Base-by-base conservation (phyloP, 1,140 invertebrate genomes). In the Danaus melanippus region DNA sequence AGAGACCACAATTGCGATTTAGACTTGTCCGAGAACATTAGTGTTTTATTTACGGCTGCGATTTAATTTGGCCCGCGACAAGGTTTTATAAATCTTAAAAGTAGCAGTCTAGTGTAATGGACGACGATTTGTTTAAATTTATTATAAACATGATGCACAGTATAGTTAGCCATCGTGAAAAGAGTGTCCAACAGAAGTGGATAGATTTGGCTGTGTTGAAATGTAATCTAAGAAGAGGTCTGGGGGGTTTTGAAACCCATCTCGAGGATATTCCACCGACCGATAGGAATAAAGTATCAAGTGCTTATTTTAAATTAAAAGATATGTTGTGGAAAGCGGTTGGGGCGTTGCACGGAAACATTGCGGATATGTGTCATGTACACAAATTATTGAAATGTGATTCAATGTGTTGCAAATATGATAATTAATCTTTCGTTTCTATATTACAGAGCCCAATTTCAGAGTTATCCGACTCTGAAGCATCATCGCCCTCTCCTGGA, bases 401-500 rank as follows among this genome's bases (percentile, higher is more conserved):
- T 32, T 7, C 21, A 32, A 32, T 32, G 21, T 32, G 21, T 32
- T 32, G 6, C 5, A 3, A 32, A 32, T 32, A 7, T 32, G 21
- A 7, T 32, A 5, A 32, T 50, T 10, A 40, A 32, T 44, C 41
- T 42, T 42, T 42, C 39, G 46, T 48, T 46, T 48, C 11, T 32
- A 11, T 56, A 6, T 59, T 55, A 46, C 74, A 86, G 79, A 86
- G 81, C 74, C 83, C 79, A 52, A 77, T 82, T 42, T 86, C 83
- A 56, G 83, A 86, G 48, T 60, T 86, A 52, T 79, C 83, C n/a
- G 81, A 84, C 51, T 83, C 83, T 55, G 74, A 86, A 54, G 63
- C 76, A 54, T 86, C 81, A 32, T 84, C 82, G 17, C 81, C 82
- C 40, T 84, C 84, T n/a, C 72, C 80, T 32, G 80, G 72, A 15